These are phyloP conservation scores for Chironomus striatipennis DNA, from an alignment of 1,140 invertebrate species.

Conservation along the genomic window DNA sequence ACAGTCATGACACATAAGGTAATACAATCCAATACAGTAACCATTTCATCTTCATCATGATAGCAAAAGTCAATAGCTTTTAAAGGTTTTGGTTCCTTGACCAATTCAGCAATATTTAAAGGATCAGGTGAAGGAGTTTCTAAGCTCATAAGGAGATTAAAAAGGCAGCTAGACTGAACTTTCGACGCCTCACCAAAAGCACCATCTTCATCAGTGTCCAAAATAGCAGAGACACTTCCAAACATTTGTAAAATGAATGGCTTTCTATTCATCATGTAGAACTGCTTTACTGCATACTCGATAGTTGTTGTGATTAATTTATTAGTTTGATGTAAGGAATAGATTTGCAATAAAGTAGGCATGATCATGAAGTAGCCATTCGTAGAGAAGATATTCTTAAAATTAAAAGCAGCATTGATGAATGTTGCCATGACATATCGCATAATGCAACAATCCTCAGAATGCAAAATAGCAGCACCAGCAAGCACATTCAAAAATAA, in stretches of 20 bases:
- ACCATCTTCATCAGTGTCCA: constrained; percentile 85
- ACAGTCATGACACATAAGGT: constrained; percentile 95
- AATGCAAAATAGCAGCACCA: constrained; percentile 92
- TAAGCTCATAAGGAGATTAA: constrained; percentile 82
- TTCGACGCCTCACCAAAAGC: constrained; percentile 85
- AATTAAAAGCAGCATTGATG: constrained; percentile 95
- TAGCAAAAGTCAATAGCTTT: constrained; percentile 97
- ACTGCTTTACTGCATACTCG: constrained; percentile 96
- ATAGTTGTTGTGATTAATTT: constrained; percentile 88
- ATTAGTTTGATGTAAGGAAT: constrained; percentile 97
- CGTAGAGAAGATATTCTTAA: constrained; percentile 97
- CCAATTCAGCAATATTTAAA: constrained; percentile 88
- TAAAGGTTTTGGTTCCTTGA: constrained; percentile 92
- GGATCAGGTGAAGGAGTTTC: constrained; percentile 91
- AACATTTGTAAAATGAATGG: constrained; percentile 99
- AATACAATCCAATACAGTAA: constrained; percentile 87
- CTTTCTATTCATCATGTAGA: constrained; percentile 96
- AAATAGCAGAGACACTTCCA: constrained; percentile 90
- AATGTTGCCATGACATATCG: constrained; percentile 94
- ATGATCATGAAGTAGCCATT: constrained; percentile 98
- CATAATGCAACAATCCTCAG: constrained; percentile 91
- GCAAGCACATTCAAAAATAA: constrained; percentile 97
- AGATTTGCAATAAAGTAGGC: constrained; percentile 92
- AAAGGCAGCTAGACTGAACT: constrained; percentile 82
- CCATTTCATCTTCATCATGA: constrained; percentile 90